Percentiles rank a stretch among this genome's conserved stretches.
phyloP scores from a whole-genome alignment of 1,140 invertebrate genomes.

The Psix sp. region DNA sequence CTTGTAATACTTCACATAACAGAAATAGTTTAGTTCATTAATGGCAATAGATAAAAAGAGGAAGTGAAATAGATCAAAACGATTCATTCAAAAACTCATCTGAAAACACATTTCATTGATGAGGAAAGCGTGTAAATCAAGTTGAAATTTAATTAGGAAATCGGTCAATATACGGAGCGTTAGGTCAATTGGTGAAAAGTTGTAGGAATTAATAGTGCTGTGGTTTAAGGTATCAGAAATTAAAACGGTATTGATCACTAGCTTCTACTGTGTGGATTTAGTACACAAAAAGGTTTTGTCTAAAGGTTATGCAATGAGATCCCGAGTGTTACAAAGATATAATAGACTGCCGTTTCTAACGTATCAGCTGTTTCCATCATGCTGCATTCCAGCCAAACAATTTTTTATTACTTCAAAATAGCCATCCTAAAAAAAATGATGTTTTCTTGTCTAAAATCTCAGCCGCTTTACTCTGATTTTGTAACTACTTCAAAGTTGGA shows the following conservation, averaged over 20 bases:
- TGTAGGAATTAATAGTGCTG: constrained; percentile 31
- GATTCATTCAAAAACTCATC: neutral
- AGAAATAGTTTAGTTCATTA: too few species aligned
- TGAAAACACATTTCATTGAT: neutral
- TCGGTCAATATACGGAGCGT: constrained; percentile 25
- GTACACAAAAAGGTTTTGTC: constrained; percentile 27
- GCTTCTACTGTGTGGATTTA: constrained; percentile 4
- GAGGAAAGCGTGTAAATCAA: constrained; percentile 23
- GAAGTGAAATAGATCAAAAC: too few species aligned
- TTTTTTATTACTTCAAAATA: constrained; percentile 22
- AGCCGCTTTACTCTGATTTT: too few species aligned
- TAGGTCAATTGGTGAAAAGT: constrained; percentile 38
- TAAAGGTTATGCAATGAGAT: constrained; percentile 19
- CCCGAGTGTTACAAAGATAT: constrained; percentile 16
- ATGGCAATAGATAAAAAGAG: too few species aligned
- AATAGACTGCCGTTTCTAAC: constrained; percentile 34
- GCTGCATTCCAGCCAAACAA: constrained; percentile 18
- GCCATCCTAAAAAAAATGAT: constrained; percentile 5
- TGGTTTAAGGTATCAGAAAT: constrained; percentile 40
- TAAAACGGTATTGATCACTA: constrained; percentile 46
- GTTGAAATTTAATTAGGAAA: constrained; percentile 44
- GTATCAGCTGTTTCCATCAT: constrained; percentile 30
- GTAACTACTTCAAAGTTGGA: too few species aligned
- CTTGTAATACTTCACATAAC: too few species aligned
- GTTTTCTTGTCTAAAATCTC: neutral